Evolutionary conservation across 2,797 vertebrate genomes (phyloP).

Genomic region (Rhinatrema bivittatum): DNA sequence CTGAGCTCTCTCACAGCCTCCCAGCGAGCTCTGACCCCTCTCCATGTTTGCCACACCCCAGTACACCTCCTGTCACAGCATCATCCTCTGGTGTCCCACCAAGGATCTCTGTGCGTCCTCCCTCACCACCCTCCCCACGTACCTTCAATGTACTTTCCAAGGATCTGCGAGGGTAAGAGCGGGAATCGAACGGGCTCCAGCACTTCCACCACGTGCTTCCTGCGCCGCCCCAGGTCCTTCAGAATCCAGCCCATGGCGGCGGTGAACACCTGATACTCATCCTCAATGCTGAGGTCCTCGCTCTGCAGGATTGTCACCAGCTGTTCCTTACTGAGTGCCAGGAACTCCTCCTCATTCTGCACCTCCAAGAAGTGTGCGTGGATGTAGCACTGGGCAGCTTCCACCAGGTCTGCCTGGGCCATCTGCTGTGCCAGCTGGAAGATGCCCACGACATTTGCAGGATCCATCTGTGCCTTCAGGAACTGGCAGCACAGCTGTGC

Average conservation of each 20-base stretch:
- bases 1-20: no score
- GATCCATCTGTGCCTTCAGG: conserved; percentile 86
- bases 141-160: conserved; percentile 94
- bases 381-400: conserved; percentile 91
- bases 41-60: no score
- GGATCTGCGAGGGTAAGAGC: conserved; percentile 84
- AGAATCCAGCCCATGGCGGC: conserved; percentile 92
- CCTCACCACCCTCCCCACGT: no score
- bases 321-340: conserved; percentile 80
- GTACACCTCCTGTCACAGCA: no score
- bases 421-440: conserved; percentile 95
- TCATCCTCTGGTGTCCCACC: no score
- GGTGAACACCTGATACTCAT: conserved; percentile 92
- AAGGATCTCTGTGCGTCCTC: no score
- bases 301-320: conserved; percentile 80
- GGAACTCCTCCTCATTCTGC: conserved; percentile 77
- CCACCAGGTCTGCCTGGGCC: conserved; percentile 78
- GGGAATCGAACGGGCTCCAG: conserved; percentile 88
- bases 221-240: conserved; percentile 78
- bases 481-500: conserved; percentile 90
- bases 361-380: conserved; percentile 90
- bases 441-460: conserved; percentile 86
- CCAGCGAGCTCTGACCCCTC: no score
- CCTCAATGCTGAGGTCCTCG: conserved; percentile 91
- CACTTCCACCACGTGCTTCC: conserved; percentile 85